phyloP scores from a whole-genome alignment of 2,113 vertebrate species.

The Myrmecophaga tridactyla region DNA sequence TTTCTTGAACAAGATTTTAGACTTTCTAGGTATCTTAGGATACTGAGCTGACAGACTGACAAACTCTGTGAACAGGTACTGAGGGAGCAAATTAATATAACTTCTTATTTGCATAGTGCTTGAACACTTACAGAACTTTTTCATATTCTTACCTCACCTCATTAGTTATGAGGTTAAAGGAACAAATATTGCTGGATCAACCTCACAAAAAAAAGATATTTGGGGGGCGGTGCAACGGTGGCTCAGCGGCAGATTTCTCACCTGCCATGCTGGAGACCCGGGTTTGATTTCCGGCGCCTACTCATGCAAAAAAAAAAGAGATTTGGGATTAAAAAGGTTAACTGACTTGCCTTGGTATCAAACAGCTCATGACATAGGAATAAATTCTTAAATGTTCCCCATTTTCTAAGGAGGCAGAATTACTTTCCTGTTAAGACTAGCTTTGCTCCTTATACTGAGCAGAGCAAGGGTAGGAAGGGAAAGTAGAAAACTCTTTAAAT shows the following conservation, averaged over 20 bases:
- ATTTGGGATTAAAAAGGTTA: background rate
- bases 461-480: background rate
- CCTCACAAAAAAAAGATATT: slow-evolving; percentile 22
- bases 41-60: slow-evolving; percentile 46
- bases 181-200: slow-evolving; percentile 25
- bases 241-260: no score
- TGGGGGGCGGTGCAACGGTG: no score
- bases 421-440: background rate
- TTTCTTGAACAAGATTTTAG: slow-evolving; percentile 50
- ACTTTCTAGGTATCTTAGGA: slow-evolving; percentile 11
- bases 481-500: background rate
- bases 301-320: slow-evolving; percentile 8
- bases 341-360: background rate
- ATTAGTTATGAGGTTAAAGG: background rate
- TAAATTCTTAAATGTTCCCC: background rate
- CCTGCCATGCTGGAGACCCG: no score
- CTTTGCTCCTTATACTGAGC: background rate
- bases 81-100: slow-evolving; percentile 56
- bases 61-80: slow-evolving; percentile 38
- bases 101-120: slow-evolving; percentile 37
- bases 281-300: no score
- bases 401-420: background rate
- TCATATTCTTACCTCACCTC: slow-evolving; percentile 13
- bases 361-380: background rate
- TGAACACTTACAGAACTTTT: slow-evolving; percentile 64